A percentile compares a stretch with the other conserved stretches of the same genome.
Evolutionary conservation across 2,797 vertebrate genomes (phyloP).

Genomic region (Lagodon rhomboides): DNA sequence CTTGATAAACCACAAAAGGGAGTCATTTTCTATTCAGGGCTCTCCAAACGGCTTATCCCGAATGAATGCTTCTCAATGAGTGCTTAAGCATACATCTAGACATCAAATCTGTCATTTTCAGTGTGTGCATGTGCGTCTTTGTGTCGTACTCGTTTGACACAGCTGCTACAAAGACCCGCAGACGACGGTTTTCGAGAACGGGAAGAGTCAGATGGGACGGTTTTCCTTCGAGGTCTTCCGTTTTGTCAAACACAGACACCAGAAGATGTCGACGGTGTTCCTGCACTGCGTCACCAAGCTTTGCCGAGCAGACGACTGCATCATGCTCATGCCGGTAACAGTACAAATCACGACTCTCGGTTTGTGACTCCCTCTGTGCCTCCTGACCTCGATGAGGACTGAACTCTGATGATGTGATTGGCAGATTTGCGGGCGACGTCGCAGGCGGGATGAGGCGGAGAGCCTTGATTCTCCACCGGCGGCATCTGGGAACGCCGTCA

Average conservation of each 20-base stretch:
- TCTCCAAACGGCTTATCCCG: slow-evolving; percentile 63
- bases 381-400: slow-evolving; percentile 8
- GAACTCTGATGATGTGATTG: slow-evolving; percentile 53
- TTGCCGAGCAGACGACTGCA: slow-evolving; percentile 95
- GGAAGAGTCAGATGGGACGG: slow-evolving; percentile 94
- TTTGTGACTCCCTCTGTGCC: neutral
- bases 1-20: slow-evolving; percentile 76
- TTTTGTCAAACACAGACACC: slow-evolving; percentile 98
- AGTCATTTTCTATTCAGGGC: slow-evolving; percentile 81
- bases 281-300: slow-evolving; percentile 98
- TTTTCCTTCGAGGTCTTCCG: slow-evolving; percentile 99
- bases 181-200: slow-evolving; percentile 97
- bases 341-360: slow-evolving; percentile 18
- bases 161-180: slow-evolving; percentile 98
- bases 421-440: slow-evolving; percentile 93
- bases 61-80: slow-evolving; percentile 53
- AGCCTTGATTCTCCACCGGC: slow-evolving; percentile 81
- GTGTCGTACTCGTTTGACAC: slow-evolving; percentile 42
- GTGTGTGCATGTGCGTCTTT: slow-evolving; percentile 18
- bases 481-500: slow-evolving; percentile 88
- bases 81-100: slow-evolving; percentile 43
- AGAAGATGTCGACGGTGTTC: slow-evolving; percentile 98
- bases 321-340: slow-evolving; percentile 93
- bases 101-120: slow-evolving; percentile 31
- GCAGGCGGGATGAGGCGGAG: slow-evolving; percentile 85